phyloP scores from a whole-genome alignment of 2,888 invertebrate genomes.

The Lysandra bellargus region DNA sequence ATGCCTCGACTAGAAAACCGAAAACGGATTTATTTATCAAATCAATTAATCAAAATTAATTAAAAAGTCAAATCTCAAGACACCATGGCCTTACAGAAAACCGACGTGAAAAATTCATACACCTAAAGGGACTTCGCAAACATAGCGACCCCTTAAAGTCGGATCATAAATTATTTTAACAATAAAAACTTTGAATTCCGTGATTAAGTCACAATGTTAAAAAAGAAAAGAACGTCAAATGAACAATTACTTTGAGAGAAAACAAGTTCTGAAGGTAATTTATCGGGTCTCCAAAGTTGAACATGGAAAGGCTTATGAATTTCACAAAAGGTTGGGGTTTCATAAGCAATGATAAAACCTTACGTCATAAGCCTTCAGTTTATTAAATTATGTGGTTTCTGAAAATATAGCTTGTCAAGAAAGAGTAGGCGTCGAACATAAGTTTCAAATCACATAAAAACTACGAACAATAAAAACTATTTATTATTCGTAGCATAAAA shows the following conservation, averaged over 20 bases:
- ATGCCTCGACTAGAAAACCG: no score
- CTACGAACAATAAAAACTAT: no score
- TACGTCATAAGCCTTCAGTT: neutral
- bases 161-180: neutral
- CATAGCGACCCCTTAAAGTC: neutral
- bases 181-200: neutral
- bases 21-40: no score
- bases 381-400: no score
- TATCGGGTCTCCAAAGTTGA: slow-evolving; percentile 49
- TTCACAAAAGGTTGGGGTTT: slow-evolving; percentile 26
- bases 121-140: neutral
- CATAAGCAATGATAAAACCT: neutral
- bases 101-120: neutral
- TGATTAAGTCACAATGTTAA: slow-evolving; percentile 14
- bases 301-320: slow-evolving; percentile 34
- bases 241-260: slow-evolving; percentile 41
- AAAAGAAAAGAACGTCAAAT: slow-evolving; percentile 31
- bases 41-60: no score
- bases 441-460: no score
- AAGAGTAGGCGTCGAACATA: no score
- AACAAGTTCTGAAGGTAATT: slow-evolving; percentile 59
- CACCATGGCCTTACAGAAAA: neutral
- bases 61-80: neutral
- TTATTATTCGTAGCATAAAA: no score
- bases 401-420: no score